Evolutionary conservation across 2,113 vertebrate species (phyloP).

Genomic region (Cololabis saira): DNA sequence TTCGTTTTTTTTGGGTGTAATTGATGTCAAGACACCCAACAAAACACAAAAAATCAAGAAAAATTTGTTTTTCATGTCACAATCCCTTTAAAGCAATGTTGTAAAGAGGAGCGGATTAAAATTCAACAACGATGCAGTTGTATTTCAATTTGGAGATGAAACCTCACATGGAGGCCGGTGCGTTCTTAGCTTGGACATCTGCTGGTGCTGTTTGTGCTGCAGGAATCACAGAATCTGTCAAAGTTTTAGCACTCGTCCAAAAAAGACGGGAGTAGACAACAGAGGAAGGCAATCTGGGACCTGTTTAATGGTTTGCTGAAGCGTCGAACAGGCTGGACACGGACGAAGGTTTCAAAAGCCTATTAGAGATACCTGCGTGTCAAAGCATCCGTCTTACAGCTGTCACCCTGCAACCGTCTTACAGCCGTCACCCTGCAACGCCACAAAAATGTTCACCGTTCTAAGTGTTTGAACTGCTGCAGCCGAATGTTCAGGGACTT

Average conservation of each 20-base stretch:
- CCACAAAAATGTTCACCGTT: not conserved
- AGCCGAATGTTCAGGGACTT: not conserved
- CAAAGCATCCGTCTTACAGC: conserved; percentile 21
- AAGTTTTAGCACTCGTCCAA: not conserved
- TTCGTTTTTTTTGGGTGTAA: too few species aligned
- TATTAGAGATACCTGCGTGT: conserved; percentile 36
- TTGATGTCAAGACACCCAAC: too few species aligned
- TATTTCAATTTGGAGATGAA: not conserved
- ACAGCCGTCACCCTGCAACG: conserved; percentile 23
- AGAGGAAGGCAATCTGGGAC: conserved; percentile 1
- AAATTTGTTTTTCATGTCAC: too few species aligned
- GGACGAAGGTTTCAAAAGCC: conserved; percentile 17
- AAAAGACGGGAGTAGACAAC: conserved; percentile 6
- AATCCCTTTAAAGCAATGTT: too few species aligned
- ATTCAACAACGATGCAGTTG: not conserved
- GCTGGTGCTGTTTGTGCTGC: not conserved
- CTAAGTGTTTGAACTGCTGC: not conserved
- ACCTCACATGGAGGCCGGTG: not conserved
- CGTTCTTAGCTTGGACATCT: not conserved
- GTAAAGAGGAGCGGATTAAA: too few species aligned
- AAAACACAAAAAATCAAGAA: too few species aligned
- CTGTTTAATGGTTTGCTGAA: conserved; percentile 25
- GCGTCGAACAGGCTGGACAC: not conserved
- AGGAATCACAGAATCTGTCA: not conserved
- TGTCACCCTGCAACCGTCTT: conserved; percentile 30